phyloP scores from a whole-genome alignment of 2,797 vertebrate species.

The Clamator glandarius region DNA sequence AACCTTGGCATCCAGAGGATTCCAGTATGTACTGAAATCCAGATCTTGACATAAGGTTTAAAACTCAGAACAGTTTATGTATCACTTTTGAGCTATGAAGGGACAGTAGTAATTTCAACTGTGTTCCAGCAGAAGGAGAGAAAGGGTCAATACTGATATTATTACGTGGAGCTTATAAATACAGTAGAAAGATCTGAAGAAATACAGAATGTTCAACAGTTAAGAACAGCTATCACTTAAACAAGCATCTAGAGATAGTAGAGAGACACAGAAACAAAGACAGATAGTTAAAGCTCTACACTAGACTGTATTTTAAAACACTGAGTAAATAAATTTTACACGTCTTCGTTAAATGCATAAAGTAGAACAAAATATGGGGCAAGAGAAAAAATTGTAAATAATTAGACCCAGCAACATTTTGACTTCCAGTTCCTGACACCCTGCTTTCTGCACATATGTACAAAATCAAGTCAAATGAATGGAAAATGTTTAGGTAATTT shows the following conservation, averaged over 20 bases:
- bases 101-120: neutral
- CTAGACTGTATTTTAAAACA: neutral
- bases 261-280: neutral
- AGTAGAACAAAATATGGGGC: neutral
- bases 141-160: neutral
- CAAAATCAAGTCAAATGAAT: neutral
- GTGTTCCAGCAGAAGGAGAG: neutral
- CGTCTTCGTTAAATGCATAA: fast-evolving
- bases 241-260: neutral
- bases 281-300: neutral
- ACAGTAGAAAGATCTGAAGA: neutral
- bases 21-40: neutral
- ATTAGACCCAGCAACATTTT: neutral
- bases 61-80: neutral
- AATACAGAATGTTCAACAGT: neutral
- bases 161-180: neutral
- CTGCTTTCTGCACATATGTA: neutral
- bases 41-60: neutral
- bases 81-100: neutral
- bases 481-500: neutral
- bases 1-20: neutral
- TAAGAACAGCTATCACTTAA: neutral
- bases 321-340: neutral
- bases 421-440: neutral
- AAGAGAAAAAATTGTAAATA: neutral